Evolutionary conservation across 2,888 invertebrate species (phyloP), one percentile per base, ranked within the genome.

Genomic region (Branchipolynoe longqiensis): DNA sequence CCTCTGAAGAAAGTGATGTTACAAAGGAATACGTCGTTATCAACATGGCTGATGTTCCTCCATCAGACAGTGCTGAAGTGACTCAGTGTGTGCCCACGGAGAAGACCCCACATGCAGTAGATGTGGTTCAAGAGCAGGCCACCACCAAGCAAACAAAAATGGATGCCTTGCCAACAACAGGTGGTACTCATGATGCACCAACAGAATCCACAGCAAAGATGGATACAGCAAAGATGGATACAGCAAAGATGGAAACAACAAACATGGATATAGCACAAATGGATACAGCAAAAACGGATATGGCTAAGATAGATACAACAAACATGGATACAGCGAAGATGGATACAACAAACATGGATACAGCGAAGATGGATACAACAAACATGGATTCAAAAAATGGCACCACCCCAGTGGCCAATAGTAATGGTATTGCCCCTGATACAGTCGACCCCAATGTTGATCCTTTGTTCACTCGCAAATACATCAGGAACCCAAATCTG

Each of bases 21-120:
- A n/a, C 62, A 4, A 88, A 91, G 48, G 91, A 92, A 33, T 92
- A 89, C 89, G 91, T 91, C 81, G 90, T 91, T 41, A 87, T 91
- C 69, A 89, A 90, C 85, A 91, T 89, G 87, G 86, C 85, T 54
- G 91, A 92, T 86, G 90, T 92, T 22, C 92, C 92, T 38, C 85
- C 88, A 40, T 82, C 90, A 36, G 88, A 91, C 81, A 91, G 91
- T 85, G 78, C 84, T 28, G 90, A 90, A 82, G 90, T 91, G n/a
- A 41, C 86, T 38, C 86, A 88, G 18, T 88, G 89, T 86, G 82
- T 90, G 58, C 91, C 91, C n/a, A 82, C 83, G 33, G n/a, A 36
- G n/a, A 74, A 86, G 25, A 25, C 73, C 28, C 18, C 56, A 12
- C n/a, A n/a, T n/a, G 28, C 83, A 62, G 25, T 28, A 18, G 59